These are phyloP conservation scores for Selene dorsalis DNA, from an alignment of 2,797 vertebrate genomes.

Conservation along the genomic window DNA sequence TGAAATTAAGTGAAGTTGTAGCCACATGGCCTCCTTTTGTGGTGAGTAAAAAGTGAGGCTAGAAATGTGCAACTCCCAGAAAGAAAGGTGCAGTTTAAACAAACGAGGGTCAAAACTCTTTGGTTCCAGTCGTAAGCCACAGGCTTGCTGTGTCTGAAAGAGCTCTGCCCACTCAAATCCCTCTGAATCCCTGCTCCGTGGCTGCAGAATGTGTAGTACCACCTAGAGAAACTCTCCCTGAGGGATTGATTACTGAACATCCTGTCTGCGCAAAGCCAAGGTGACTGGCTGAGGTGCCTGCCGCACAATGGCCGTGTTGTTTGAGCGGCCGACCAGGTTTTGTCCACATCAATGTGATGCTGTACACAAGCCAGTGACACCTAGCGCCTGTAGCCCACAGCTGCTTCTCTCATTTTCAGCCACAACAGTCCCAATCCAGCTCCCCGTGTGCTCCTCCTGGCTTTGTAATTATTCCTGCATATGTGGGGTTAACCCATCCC, in stretches of 20 bases:
- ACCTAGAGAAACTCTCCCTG: slow-evolving; percentile 79
- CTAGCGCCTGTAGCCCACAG: slow-evolving; percentile 71
- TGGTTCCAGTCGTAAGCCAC: slow-evolving; percentile 71
- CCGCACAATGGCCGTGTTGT: slow-evolving; percentile 80
- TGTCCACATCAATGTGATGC: slow-evolving; percentile 69
- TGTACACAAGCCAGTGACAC: slow-evolving; percentile 74
- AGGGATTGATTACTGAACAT: slow-evolving; percentile 82
- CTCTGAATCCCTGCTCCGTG: slow-evolving; percentile 69
- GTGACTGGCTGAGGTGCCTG: slow-evolving; percentile 70
- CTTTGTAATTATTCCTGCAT: slow-evolving; percentile 72
- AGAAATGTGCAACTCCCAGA: slow-evolving; percentile 18
- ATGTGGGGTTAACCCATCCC: slow-evolving; percentile 27
- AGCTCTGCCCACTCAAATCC: slow-evolving; percentile 75
- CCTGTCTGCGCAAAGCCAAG: slow-evolving; percentile 75
- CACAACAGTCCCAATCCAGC: slow-evolving; percentile 54
- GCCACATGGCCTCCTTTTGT: background rate
- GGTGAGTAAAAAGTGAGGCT: background rate
- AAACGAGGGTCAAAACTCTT: slow-evolving; percentile 67
- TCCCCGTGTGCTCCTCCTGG: slow-evolving; percentile 67
- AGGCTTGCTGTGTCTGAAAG: slow-evolving; percentile 75
- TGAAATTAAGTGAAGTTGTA: slow-evolving; percentile 15
- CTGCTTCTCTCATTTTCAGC: slow-evolving; percentile 74
- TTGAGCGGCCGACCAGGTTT: slow-evolving; percentile 64
- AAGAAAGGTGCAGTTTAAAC: slow-evolving; percentile 45
- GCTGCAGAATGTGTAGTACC: slow-evolving; percentile 77